A percentile compares a stretch with the other conserved stretches of the same genome.
Evolutionary conservation across 1,140 invertebrate genomes (phyloP).

Genomic region (Achroia grisella): DNA sequence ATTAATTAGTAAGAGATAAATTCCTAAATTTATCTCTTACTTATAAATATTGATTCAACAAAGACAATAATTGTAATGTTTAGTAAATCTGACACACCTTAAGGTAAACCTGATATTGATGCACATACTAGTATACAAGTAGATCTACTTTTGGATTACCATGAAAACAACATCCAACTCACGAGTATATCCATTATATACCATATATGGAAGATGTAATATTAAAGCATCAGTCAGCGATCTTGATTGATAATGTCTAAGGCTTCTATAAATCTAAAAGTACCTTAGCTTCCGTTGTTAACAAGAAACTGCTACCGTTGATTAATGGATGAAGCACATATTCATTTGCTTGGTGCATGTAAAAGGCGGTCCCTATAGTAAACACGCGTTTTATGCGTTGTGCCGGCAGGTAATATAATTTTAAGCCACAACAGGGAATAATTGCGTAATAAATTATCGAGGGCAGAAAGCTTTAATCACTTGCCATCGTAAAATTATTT

Average conservation of each 20-base stretch:
- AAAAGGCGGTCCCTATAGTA: constrained; percentile 28
- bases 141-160: constrained; percentile 29
- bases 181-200: constrained; percentile 6
- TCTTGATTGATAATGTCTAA: constrained; percentile 11
- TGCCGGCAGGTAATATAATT: constrained; percentile 21
- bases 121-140: constrained; percentile 8
- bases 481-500: not conserved
- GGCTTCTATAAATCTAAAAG: constrained; percentile 15
- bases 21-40: too few species aligned
- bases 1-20: too few species aligned
- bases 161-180: constrained; percentile 14
- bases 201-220: constrained; percentile 4
- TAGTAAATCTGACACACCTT: constrained; percentile 15
- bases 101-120: constrained; percentile 21
- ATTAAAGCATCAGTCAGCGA: not conserved
- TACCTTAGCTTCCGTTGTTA: constrained; percentile 25
- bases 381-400: constrained; percentile 19
- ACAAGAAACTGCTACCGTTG: constrained; percentile 33
- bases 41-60: too few species aligned
- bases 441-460: constrained; percentile 18
- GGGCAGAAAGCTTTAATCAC: constrained; percentile 13
- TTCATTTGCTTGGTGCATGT: constrained; percentile 26
- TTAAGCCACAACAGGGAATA: constrained; percentile 16
- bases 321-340: constrained; percentile 35
- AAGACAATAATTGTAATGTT: too few species aligned